phyloP scores from a whole-genome alignment of 2,113 vertebrate species.

The Phyllopteryx taeniolatus region DNA sequence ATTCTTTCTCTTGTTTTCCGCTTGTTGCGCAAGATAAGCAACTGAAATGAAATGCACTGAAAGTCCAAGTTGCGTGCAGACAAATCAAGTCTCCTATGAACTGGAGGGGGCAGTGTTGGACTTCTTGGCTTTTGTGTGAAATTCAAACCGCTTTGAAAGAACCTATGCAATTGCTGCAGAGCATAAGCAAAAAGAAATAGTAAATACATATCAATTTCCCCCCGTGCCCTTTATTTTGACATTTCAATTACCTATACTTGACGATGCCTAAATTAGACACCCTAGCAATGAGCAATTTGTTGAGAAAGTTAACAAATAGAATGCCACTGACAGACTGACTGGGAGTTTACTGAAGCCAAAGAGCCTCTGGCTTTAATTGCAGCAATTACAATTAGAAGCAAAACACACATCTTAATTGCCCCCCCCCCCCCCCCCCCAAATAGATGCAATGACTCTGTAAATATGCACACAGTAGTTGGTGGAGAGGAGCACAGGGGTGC shows the following conservation, averaged over 20 bases:
- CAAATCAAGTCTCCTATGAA: not conserved
- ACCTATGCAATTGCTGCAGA: not conserved
- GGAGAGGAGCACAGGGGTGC: not conserved
- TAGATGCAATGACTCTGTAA: constrained; percentile 16
- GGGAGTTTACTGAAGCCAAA: constrained; percentile 19
- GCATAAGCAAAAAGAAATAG: constrained; percentile 5
- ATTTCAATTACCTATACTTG: constrained; percentile 25
- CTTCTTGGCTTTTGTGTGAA: not conserved
- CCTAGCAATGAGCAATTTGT: constrained; percentile 38
- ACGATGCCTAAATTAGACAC: constrained; percentile 42
- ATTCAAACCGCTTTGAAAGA: too few species aligned
- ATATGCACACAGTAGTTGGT: not conserved
- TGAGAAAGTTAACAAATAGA: constrained; percentile 35
- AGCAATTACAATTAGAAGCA: constrained; percentile 35
- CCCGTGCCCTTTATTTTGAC: constrained; percentile 26
- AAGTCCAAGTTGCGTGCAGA: not conserved
- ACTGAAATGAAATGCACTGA: not conserved
- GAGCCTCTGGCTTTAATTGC: constrained; percentile 22
- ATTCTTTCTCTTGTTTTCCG: too few species aligned
- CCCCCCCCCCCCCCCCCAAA: constrained; percentile 11
- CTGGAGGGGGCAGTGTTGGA: constrained; percentile 52
- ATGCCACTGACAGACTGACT: constrained; percentile 28
- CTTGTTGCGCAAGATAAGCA: too few species aligned
- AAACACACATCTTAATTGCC: not conserved
- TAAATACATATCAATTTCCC: not conserved